phyloP scores from a whole-genome alignment of 2,888 invertebrate genomes.

The Caenorhabditis virilis region DNA sequence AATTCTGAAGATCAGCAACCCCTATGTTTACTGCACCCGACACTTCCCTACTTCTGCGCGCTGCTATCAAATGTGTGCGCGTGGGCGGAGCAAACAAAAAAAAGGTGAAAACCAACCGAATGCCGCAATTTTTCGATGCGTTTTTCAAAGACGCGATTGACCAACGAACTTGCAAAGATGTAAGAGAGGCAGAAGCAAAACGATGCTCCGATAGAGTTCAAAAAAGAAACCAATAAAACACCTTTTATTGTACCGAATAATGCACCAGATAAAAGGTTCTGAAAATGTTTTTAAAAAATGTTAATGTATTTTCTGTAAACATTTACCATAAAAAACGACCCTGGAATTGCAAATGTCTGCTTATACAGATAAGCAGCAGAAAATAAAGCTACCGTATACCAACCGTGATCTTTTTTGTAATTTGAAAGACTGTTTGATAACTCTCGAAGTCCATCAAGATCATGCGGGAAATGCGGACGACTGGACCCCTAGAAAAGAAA shows the following conservation, averaged over 20 bases:
- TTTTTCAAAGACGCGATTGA: conserved; percentile 30
- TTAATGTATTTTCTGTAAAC: not conserved
- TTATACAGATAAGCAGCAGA: conserved; percentile 73
- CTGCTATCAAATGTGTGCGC: no score
- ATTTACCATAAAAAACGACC: conserved; percentile 73
- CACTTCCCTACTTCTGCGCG: no score
- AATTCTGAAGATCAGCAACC: no score
- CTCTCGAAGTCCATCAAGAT: conserved; percentile 22
- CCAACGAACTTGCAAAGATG: conserved; percentile 40
- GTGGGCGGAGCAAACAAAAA: no score
- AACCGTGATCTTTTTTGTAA: conserved; percentile 21
- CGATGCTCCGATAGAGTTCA: conserved; percentile 46
- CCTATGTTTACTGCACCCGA: no score
- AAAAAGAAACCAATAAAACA: conserved; percentile 29
- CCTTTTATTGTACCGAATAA: conserved; percentile 49
- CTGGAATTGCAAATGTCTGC: conserved; percentile 75
- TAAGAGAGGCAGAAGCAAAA: conserved; percentile 43
- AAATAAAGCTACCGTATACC: conserved; percentile 23
- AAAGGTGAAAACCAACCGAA: no score
- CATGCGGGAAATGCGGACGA: conserved; percentile 13
- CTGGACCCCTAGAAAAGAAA: no score
- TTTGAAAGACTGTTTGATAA: conserved; percentile 4
- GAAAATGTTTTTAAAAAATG: conserved; percentile 9
- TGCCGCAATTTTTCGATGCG: conserved; percentile 31
- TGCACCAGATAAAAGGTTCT: conserved; percentile 55